Conservation (phyloP, 2,113 vertebrate genomes). For the Globicephala melas region DNA sequence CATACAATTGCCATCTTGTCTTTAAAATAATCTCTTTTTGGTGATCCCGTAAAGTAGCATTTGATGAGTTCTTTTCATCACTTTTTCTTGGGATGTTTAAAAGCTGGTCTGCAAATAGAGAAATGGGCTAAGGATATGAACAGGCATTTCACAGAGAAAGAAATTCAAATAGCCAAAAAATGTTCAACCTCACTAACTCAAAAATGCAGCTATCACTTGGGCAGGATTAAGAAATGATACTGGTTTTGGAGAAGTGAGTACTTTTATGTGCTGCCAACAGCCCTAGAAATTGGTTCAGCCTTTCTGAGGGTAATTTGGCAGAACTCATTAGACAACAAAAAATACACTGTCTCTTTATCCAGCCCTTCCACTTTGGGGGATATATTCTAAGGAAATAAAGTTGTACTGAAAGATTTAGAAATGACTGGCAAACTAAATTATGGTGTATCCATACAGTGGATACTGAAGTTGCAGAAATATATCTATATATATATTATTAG, state of each 20-base stretch:
- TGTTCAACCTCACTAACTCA: neutral
- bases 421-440: slow-evolving; percentile 19
- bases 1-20: neutral
- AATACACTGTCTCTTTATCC: neutral
- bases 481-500: neutral
- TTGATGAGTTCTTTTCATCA: neutral
- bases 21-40: slow-evolving; percentile 4
- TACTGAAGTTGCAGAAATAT: slow-evolving; percentile 35
- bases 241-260: neutral
- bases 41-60: neutral
- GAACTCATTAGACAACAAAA: slow-evolving; percentile 12
- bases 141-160: slow-evolving; percentile 28
- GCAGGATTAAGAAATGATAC: neutral
- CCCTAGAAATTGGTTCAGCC: neutral
- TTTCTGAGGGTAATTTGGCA: slow-evolving; percentile 11
- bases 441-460: neutral
- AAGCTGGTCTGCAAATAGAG: slow-evolving; percentile 32
- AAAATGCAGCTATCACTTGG: neutral
- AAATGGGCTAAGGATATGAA: slow-evolving; percentile 32
- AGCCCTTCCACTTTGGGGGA: neutral
- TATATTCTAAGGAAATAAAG: slow-evolving; percentile 34
- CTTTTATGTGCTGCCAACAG: neutral
- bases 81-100: neutral
- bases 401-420: slow-evolving; percentile 21
- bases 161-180: neutral